A percentile compares a stretch with the other conserved stretches of the same genome.
These are phyloP conservation scores for Pimpla rufipes DNA, from an alignment of 2,888 invertebrate genomes.

Conservation along the genomic window DNA sequence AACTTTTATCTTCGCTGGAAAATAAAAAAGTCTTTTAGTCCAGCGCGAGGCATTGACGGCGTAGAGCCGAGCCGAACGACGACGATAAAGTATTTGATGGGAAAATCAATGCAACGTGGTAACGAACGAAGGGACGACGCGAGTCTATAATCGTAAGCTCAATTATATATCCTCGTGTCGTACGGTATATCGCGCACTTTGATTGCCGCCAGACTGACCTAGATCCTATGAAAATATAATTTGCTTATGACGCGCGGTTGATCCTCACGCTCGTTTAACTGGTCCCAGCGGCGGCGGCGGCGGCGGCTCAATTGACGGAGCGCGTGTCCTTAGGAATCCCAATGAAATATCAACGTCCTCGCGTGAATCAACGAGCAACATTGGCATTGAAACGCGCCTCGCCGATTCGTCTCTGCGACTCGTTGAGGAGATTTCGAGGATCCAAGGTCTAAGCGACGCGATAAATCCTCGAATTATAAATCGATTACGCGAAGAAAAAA, in stretches of 20 bases:
- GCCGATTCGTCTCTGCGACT: neutral
- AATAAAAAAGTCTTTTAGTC: too few species aligned
- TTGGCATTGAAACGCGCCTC: constrained; percentile 38
- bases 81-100: neutral
- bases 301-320: constrained; percentile 51
- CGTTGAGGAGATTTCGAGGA: neutral
- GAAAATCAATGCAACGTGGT: neutral
- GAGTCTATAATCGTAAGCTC: neutral
- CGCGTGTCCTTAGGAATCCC: constrained; percentile 59
- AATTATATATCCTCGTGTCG: constrained; percentile 24
- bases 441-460: neutral
- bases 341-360: constrained; percentile 62
- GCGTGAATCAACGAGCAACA: constrained; percentile 50
- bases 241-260: constrained; percentile 54
- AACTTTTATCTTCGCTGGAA: too few species aligned
- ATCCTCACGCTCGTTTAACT: constrained; percentile 58
- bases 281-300: neutral
- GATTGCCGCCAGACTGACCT: constrained; percentile 63
- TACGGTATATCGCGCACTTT: constrained; percentile 53
- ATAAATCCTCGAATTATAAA: neutral
- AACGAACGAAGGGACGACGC: neutral
- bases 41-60: too few species aligned
- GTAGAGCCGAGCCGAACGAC: too few species aligned
- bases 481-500: too few species aligned
- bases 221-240: constrained; percentile 64